These are phyloP conservation scores for Pseudochirops cupreus DNA, from an alignment of 2,797 vertebrate species.

Conservation along the genomic window DNA sequence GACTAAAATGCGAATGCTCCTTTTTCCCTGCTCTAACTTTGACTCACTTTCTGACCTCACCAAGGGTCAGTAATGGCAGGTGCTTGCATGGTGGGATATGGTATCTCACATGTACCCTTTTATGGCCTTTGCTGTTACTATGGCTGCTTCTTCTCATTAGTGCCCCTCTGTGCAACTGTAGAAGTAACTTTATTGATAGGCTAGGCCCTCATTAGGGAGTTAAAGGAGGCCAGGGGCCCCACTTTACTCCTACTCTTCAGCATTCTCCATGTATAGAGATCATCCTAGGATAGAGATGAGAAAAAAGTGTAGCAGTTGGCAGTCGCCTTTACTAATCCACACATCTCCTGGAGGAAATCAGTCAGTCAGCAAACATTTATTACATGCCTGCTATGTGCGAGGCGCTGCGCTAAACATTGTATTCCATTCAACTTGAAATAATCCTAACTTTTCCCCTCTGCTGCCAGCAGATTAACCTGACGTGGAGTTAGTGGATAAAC, in stretches of 20 bases:
- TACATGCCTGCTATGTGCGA: not conserved
- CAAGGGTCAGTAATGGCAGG: not conserved
- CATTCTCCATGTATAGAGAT: not conserved
- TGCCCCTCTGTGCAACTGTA: not conserved
- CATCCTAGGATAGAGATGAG: not conserved
- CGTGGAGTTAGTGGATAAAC: not conserved
- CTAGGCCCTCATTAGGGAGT: not conserved
- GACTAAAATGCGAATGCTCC: not conserved
- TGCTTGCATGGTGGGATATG: not conserved
- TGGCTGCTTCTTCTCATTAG: not conserved
- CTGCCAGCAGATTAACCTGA: not conserved
- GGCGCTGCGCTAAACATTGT: not conserved
- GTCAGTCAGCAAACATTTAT: not conserved
- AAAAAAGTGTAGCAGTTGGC: not conserved
- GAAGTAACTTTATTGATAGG: not conserved
- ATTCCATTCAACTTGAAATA: not conserved
- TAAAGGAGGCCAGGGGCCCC: not conserved
- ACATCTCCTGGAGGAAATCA: not conserved
- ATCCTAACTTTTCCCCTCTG: not conserved
- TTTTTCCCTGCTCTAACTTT: not conserved
- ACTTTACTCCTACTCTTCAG: not conserved
- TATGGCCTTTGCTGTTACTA: not conserved
- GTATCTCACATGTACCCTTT: not conserved
- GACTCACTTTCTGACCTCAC: not conserved
- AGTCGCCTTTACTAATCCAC: not conserved